Base-by-base conservation (phyloP, 2,888 invertebrate species). In the Neocrepidodera transversa region DNA sequence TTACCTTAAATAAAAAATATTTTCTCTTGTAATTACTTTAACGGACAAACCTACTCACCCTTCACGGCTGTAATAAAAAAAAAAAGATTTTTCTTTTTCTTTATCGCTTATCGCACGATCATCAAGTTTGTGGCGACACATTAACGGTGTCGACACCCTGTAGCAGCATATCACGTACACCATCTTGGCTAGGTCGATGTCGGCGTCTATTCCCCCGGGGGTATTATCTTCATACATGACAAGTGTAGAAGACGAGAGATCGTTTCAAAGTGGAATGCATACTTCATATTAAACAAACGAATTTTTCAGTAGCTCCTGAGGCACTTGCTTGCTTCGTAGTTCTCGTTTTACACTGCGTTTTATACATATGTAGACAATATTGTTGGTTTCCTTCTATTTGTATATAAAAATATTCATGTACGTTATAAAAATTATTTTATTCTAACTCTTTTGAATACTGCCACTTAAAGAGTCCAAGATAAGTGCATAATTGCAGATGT, bases 151-250 rank as follows among this genome's bases (percentile, higher is more conserved):
- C 52, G 45, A 48, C 60, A 60, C 56, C 56, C 60, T 47, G 60
- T 60, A 60, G 47, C 47, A 51, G 13, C 13, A 51, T 56, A 56
- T 60, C 60, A 60, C 60, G 60, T 60, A 56, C 52, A 43, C 60
- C 54, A 60, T 60, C 60, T 60, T 42, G 26, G 48, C 51, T 56
- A 43, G 52, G 40, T 47, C 38, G 38, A 35, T n/a, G n/a, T n/a
- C 56, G 36, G 40, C 48, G 35, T 35, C 35, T 48, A 52, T 30
- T 56, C 56, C 60, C 60, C 48, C 2, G 60, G 43, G 60, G 56
- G 47, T 52, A 60, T 60, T 56, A 60, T 60, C 56, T 40, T 56
- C 56, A 60, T 55, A 56, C 56, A 60, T 60, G 55, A 60, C 48
- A 60, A 50, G 52, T 52, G 60, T 54, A 42, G 58, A 40, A 53